Percentiles rank a stretch among this genome's conserved stretches.
Conservation (phyloP, 2,888 invertebrate genomes). For the Pseudanteris insignis region DNA sequence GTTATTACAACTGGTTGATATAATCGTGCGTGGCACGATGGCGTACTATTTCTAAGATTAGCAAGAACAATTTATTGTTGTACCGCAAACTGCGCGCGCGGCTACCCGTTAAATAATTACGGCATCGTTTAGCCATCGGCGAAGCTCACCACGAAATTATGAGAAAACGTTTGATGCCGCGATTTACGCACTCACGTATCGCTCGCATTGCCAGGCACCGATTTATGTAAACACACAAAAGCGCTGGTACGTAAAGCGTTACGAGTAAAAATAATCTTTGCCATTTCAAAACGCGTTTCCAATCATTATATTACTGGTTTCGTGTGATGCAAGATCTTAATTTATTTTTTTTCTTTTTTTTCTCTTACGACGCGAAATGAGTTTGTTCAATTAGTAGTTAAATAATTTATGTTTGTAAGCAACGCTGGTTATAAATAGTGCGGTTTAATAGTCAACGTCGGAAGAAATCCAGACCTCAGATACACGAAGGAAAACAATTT, state of each 20-base stretch:
- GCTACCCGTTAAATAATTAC: slow-evolving; percentile 17
- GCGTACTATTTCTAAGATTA: slow-evolving; percentile 11
- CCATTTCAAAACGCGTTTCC: slow-evolving; percentile 6
- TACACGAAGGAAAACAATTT: too few species aligned
- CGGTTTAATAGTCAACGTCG: too few species aligned
- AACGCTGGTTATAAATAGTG: too few species aligned
- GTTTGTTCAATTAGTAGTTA: background rate
- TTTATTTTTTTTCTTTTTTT: too few species aligned
- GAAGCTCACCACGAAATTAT: slow-evolving; percentile 10
- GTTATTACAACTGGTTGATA: slow-evolving; percentile 15
- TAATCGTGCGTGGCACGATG: background rate
- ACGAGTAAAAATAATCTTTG: slow-evolving; percentile 12
- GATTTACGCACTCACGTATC: slow-evolving; percentile 2
- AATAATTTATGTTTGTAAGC: too few species aligned
- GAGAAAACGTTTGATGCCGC: slow-evolving; percentile 3
- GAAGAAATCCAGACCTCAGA: too few species aligned
- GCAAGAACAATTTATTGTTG: slow-evolving; percentile 9
- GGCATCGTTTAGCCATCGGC: slow-evolving; percentile 9
- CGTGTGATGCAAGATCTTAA: too few species aligned
- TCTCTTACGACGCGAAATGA: too few species aligned
- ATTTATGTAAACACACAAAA: slow-evolving; percentile 17
- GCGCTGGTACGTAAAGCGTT: slow-evolving; percentile 4
- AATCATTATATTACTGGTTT: slow-evolving; percentile 2
- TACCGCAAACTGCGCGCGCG: slow-evolving; percentile 5
- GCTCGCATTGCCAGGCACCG: too few species aligned